Conservation (phyloP, 2,113 vertebrate genomes). For the Myotis lucifugus region DNA sequence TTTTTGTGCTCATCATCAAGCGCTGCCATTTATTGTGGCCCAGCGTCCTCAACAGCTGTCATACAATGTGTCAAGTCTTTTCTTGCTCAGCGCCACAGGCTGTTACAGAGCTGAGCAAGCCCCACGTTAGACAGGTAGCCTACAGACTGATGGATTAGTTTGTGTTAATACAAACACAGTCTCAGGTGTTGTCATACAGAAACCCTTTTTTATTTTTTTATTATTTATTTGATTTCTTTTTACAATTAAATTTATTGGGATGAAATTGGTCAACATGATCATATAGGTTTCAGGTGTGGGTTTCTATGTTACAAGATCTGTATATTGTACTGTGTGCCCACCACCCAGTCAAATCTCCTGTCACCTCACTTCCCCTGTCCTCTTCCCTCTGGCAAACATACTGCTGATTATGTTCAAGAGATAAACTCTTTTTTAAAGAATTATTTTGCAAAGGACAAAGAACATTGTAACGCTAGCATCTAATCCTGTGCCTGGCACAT, state of each 20-base stretch:
- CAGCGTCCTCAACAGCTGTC: conserved; percentile 82
- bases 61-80: conserved; percentile 81
- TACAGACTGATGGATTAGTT: conserved; percentile 61
- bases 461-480: background rate
- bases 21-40: background rate
- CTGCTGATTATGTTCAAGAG: too few relatives aligned
- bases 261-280: too few relatives aligned
- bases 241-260: too few relatives aligned
- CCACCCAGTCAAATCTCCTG: too few relatives aligned
- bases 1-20: background rate
- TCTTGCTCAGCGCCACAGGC: conserved; percentile 79
- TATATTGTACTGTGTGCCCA: too few relatives aligned
- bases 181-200: conserved; percentile 23
- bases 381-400: too few relatives aligned
- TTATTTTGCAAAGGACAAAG: conserved; percentile 58
- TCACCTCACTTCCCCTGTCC: too few relatives aligned
- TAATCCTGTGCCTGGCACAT: conserved; percentile 37
- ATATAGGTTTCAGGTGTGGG: too few relatives aligned
- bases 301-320: too few relatives aligned
- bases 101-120: conserved; percentile 79
- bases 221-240: too few relatives aligned
- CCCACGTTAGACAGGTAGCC: conserved; percentile 66
- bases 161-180: conserved; percentile 64
- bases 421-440: conserved; percentile 6
- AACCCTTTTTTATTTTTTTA: background rate